Evolutionary conservation across 2,888 invertebrate species (phyloP), one percentile per base, ranked within the genome.

Genomic region (Oscheius sp.): DNA sequence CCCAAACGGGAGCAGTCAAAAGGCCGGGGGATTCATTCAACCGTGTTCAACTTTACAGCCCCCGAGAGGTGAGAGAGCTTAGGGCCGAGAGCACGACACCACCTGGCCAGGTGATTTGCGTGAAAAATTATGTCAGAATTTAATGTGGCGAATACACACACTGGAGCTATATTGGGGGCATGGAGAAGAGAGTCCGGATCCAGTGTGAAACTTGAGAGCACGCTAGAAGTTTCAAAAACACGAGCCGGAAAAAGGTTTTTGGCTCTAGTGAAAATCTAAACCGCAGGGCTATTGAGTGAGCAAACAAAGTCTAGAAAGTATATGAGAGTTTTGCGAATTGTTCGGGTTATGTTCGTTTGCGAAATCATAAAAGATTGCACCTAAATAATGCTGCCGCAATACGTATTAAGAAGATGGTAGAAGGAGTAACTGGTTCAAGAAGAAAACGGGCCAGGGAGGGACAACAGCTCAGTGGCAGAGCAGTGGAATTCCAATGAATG

Each of bases 71-170:
- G 42, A 42, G 42, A 42, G 42, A 7, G 42, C 42, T 42, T 42
- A 42, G 42, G 7, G 42, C 21, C 42, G 42, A 42, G 42, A 42
- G 42, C 42, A 42, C 42, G 53, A 55, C 68, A 68, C 68, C 68
- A 68, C 68, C 53, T 68, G 68, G 68, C 68, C 68, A 68, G 68
- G 68, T 68, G 68, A 68, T 68, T 68, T 68, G 68, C 68, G 68
- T 68, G 68, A 68, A 68, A 68, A 68, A 68, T 68, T 68, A 55
- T 55, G 68, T 68, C 55, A 53, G 47, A 65, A 50, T 65, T 65
- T 33, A 51, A 51, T 65, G 65, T 51, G 33, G 7, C 50, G 65
- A 32, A 32, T 29, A 55, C 42, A 42, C 42, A 42, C 42, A 42
- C 21, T 21, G 7, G 42, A 7, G 3, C 7, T 42, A 42, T 42